phyloP scores from a whole-genome alignment of 2,797 vertebrate genomes.

The Phoebastria nigripes region DNA sequence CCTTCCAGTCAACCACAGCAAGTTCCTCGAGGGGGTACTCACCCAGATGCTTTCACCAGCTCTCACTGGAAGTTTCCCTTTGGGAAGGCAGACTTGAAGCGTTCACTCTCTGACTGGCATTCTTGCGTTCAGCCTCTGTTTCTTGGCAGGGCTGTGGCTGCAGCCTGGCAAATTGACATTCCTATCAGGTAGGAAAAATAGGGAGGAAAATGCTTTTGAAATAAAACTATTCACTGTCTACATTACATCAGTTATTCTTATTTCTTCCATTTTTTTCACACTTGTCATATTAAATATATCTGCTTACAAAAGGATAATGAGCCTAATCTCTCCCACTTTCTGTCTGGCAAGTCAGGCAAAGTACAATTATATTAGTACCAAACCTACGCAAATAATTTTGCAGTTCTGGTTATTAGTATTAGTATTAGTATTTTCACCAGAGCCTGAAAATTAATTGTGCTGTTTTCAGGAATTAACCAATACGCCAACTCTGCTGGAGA shows the following conservation, averaged over 20 bases:
- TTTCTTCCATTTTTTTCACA: background rate
- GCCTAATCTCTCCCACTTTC: background rate
- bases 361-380: background rate
- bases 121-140: background rate
- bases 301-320: background rate
- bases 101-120: background rate
- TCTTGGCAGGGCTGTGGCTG: background rate
- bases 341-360: background rate
- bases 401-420: constrained; percentile 1
- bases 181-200: background rate
- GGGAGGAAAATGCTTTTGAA: background rate
- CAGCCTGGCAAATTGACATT: background rate
- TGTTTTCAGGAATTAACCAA: constrained; percentile 18
- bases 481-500: background rate
- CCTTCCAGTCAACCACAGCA: background rate
- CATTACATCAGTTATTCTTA: background rate
- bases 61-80: background rate
- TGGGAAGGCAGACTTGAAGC: background rate
- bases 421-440: background rate
- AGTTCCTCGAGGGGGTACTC: background rate
- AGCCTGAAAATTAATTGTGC: background rate
- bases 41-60: background rate
- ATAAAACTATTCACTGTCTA: background rate
- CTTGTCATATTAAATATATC: background rate
- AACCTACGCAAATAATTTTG: background rate